Evolutionary conservation across 2,797 vertebrate species (phyloP).

Genomic region (Neomorphus geoffroyi): DNA sequence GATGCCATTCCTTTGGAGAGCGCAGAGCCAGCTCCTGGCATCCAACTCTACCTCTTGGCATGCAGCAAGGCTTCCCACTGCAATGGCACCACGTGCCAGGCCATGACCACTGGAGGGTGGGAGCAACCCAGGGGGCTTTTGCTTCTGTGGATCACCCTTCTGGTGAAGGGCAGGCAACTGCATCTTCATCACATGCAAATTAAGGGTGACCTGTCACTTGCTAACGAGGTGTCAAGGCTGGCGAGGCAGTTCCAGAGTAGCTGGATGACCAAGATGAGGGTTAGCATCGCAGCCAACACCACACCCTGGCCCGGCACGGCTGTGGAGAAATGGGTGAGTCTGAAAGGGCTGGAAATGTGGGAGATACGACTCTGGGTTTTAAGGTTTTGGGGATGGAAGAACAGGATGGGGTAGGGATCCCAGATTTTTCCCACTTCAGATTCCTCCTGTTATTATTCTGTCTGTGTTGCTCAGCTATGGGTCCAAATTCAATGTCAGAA

Average conservation of each 20-base stretch:
- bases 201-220: fast-evolving
- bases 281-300: background rate
- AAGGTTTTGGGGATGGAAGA: background rate
- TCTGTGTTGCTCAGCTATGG: constrained; percentile 67
- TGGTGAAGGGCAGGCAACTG: background rate
- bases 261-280: background rate
- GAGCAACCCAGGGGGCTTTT: background rate
- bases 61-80: fast-evolving
- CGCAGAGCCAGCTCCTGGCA: background rate
- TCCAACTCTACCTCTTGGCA: constrained; percentile 28
- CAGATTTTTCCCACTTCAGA: constrained; percentile 40
- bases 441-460: constrained; percentile 43
- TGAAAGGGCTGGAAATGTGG: background rate
- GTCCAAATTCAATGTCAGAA: constrained; percentile 66
- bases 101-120: fast-evolving
- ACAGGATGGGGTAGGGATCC: background rate
- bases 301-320: background rate
- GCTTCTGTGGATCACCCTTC: background rate
- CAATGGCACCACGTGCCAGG: fast-evolving
- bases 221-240: background rate
- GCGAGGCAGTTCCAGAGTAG: background rate
- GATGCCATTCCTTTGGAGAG: fast-evolving
- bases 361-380: background rate
- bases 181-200: background rate
- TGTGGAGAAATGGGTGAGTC: background rate